Conservation (phyloP, 2,888 invertebrate genomes). For the Dynastes maya region DNA sequence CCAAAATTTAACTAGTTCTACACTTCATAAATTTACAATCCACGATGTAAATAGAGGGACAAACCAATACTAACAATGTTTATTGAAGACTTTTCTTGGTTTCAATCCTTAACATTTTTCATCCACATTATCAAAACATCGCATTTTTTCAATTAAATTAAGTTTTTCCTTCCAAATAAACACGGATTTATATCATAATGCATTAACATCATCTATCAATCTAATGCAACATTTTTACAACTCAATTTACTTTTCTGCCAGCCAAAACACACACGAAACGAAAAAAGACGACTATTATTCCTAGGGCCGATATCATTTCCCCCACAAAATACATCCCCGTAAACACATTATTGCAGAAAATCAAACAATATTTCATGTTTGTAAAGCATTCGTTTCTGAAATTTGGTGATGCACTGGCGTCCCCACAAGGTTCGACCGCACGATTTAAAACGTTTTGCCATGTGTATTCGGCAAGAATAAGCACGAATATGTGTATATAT, state of each 20-base stretch:
- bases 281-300: slow-evolving; percentile 2
- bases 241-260: background rate
- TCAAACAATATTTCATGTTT: slow-evolving; percentile 56
- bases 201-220: no score
- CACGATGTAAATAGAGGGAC: no score
- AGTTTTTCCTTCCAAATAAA: no score
- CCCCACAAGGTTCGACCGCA: slow-evolving; percentile 5
- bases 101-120: no score
- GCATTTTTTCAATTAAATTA: no score
- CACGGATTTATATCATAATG: no score
- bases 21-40: no score
- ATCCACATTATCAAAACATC: no score
- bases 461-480: background rate
- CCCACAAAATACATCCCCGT: slow-evolving; percentile 43
- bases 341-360: slow-evolving; percentile 55
- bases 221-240: background rate
- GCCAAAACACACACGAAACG: background rate
- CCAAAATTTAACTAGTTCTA: no score
- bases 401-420: background rate
- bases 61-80: no score
- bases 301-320: slow-evolving; percentile 11
- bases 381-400: slow-evolving; percentile 40
- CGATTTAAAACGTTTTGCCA: slow-evolving; percentile 36
- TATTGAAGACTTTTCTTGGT: no score
- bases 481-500: background rate